Evolutionary conservation across 2,113 vertebrate genomes (phyloP), one percentile per base, ranked within the genome.

Genomic region (Spilogale gracilis): DNA sequence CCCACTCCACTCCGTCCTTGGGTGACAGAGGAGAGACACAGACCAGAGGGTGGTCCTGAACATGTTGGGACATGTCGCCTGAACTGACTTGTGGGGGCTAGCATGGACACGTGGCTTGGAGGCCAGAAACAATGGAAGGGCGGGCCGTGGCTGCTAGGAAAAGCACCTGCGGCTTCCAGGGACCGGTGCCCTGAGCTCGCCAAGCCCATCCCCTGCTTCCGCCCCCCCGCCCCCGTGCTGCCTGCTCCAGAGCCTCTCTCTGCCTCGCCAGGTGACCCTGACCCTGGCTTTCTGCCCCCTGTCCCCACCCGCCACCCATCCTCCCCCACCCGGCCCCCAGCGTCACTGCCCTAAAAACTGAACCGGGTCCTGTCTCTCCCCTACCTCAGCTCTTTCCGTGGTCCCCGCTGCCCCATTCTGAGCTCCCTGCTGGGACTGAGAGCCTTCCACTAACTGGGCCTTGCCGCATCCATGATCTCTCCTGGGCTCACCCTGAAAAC

Each of bases 1-100:
- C 16, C 50, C 11, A 5, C 58, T 17, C 21, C 73, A 65, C 30
- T 43, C 52, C 8, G 1, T 43, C 52, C 56, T 45, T 18, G 12
- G 38, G 32, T 5, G 14, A 63, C 60, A 8, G 9, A 16, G 7
- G 30, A 63, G 83, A 78, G 61, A 73, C 2, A 3, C 80, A 43
- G 18, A 50, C 14, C 8, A 17, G 61, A 21, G 5, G 9, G 8
- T 6, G 43, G 56, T 1, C 52, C 2, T 0, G 12, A 63, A 13
- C 2, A 1, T 16, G 6, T 5, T 6, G 30, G 48, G 25, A 45
- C 20, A 8, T 1, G 0, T 0, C 2, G n/a, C 32, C 14, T 32
- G 52, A 61, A 16, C 32, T 2, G 0, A 20, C 52, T 65, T 30
- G 0, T 1, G 50, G 78, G 48, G 32, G 21, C 30, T 48, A 23